Evolutionary conservation across 1,140 invertebrate species (phyloP), one percentile per base, ranked within the genome.

Genomic region (Aphelenchoides besseyi): DNA sequence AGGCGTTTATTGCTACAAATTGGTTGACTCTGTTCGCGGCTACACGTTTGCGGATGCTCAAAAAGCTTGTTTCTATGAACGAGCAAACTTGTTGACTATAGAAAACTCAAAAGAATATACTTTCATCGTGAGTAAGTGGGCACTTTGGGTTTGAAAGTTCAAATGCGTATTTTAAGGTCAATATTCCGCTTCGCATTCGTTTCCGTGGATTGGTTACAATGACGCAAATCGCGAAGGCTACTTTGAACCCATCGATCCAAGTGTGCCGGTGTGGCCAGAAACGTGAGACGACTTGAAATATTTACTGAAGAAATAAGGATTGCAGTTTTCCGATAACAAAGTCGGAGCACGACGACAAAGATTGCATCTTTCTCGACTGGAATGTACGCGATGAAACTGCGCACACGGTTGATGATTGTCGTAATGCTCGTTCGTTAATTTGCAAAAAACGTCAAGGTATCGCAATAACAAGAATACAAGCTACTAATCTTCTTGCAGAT

Each of bases 361-460:
- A 77, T 64, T 77, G 75, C 36, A 35, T 77, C 33, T 77, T 70
- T 74, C 29, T 77, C 33, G 76, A 77, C 53, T 77, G 76, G 76
- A 72, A 74, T 36, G 32, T 66, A 26, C 33, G 67, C 33, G 70
- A 72, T 1, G 48, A 41, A 48, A 71, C 68, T 9, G 75, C 66
- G 16, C 71, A 77, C 55, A 48, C 69, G 30, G 52, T 72, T 28
- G 75, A 74, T 41, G 75, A 77, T 23, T 77, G 75, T 26, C 66
- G 76, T 26, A 73, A 54, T 33, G 28, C 32, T n/a, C 70, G 37
- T 33, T 41, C 70, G 16, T 72, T 68, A 9, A 72, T 72, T 35
- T 72, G 70, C 53, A 72, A 72, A 36, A 72, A 72, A 8, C 67
- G 67, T 26, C 67, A 69, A 70, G 61, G 62, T 66, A 67, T 8